Evolutionary conservation across 2,888 invertebrate genomes (phyloP).

Genomic region (Mimumesa dahlbomi): DNA sequence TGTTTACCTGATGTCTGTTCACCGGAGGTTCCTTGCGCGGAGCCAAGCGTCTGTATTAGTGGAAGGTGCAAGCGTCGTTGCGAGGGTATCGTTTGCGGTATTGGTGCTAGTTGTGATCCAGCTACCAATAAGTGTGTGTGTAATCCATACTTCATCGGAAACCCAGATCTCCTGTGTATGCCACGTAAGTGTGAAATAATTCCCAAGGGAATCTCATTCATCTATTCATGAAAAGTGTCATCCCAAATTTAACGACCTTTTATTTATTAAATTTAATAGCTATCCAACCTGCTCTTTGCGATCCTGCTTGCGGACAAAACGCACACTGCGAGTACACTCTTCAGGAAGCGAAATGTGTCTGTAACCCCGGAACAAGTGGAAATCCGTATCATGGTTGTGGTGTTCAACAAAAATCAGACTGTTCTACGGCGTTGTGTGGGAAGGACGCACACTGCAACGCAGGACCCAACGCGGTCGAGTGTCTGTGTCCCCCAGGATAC

Average conservation of each 20-base stretch:
- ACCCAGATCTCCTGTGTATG: slow-evolving; percentile 94
- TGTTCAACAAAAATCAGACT: slow-evolving; percentile 86
- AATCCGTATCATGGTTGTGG: slow-evolving; percentile 94
- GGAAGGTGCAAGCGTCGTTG: slow-evolving; percentile 95
- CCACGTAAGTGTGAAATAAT: slow-evolving; percentile 86
- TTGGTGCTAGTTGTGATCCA: slow-evolving; percentile 92
- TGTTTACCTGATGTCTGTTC: slow-evolving; percentile 92
- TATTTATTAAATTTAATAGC: slow-evolving; percentile 81
- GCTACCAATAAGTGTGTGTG: slow-evolving; percentile 92
- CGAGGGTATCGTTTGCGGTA: slow-evolving; percentile 92
- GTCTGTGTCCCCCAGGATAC: slow-evolving; percentile 91
- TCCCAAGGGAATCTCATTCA: too few species aligned
- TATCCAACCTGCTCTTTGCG: slow-evolving; percentile 88
- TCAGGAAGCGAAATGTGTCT: slow-evolving; percentile 88
- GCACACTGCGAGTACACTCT: slow-evolving; percentile 93
- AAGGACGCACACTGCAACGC: slow-evolving; percentile 90
- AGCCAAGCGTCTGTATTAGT: slow-evolving; percentile 90
- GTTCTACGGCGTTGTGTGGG: slow-evolving; percentile 88
- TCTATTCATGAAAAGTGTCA: too few species aligned
- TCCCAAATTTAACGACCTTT: slow-evolving; percentile 67
- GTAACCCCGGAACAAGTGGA: slow-evolving; percentile 91
- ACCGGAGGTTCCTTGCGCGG: slow-evolving; percentile 87
- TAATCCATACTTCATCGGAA: slow-evolving; percentile 92
- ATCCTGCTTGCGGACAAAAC: slow-evolving; percentile 90
- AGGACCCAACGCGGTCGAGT: slow-evolving; percentile 88